A percentile compares a stretch with the other conserved stretches of the same genome.
Conservation (phyloP, 2,797 vertebrate genomes). For the Craterocephalus amniculus region DNA sequence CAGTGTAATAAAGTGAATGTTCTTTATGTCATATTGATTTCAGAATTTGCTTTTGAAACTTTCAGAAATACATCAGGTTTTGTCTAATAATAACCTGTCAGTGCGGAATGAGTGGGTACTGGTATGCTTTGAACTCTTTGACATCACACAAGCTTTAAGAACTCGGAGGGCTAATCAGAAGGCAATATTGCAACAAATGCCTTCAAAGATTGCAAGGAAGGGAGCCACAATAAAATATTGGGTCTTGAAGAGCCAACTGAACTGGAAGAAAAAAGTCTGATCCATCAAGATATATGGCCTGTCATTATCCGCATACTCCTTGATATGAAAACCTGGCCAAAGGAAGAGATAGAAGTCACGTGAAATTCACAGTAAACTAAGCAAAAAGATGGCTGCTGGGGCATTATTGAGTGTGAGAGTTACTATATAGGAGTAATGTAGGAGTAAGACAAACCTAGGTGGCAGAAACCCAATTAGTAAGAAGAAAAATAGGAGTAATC, state of each 20-base stretch:
- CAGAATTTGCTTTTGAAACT: neutral
- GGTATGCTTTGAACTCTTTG: neutral
- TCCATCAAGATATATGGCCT: neutral
- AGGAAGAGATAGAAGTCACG: neutral
- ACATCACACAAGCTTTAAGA: neutral
- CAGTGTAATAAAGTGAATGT: neutral
- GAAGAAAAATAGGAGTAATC: neutral
- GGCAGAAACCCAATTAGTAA: neutral
- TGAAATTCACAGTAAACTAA: neutral
- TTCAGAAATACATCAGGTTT: neutral
- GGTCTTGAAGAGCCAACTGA: neutral
- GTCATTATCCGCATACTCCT: too few relatives aligned
- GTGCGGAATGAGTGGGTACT: neutral
- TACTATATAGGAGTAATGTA: neutral
- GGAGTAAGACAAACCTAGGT: neutral
- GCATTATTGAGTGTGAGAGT: neutral
- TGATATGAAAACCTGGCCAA: neutral
- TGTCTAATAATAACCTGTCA: too few relatives aligned
- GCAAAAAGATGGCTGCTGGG: neutral
- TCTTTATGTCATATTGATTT: slow-evolving; percentile 11
- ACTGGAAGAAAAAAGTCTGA: neutral
- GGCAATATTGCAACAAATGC: too few relatives aligned
- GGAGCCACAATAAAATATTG: neutral
- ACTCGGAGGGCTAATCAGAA: neutral
- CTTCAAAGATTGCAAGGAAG: neutral